Evolutionary conservation across 2,113 vertebrate genomes (phyloP), one percentile per base, ranked within the genome.

Genomic region (Pseudolaguvia tuberculata): DNA sequence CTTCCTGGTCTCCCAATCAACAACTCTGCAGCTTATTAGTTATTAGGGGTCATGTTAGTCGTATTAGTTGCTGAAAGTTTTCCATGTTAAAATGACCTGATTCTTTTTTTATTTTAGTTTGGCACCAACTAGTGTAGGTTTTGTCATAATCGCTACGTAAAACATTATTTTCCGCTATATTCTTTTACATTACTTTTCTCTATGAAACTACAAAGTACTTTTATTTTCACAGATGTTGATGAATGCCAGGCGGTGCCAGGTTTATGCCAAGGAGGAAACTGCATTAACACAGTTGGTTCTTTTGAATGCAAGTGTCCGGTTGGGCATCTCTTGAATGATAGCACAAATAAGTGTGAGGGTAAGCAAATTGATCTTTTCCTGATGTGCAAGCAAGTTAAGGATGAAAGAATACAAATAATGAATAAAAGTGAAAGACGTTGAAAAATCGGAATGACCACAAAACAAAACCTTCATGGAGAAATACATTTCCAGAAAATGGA

Each of bases 211-310:
- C 7, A 59, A 42, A 27, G 12, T 21, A 5, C 1, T 35, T 58
- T n/a, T n/a, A 45, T 53, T 58, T 75, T n/a, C 15, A 63, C 83
- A 93, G 92, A 93, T 85, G 85, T 92, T 85, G 91, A 93, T 80
- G 92, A 93, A 83, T 93, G 92, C 74, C 91, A 90, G 72, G 88
- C 89, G 47, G 88, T 92, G 3, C 89, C 91, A 78, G 91, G 89
- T 50, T 72, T 92, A 47, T 93, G 92, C 76, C 88, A 89, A 69
- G 89, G 89, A 80, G 91, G 92, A 61, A 91, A 80, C 58, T 93
- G 92, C 63, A 83, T 91, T 62, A 93, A 93, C 85, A 90, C 89
- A 25, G 85, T 91, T 52, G 91, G 92, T 23, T 92, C 89, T 0
- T 92, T 89, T 0, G 86, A 92, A 35, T 93, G 91, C 86, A 90